Base-by-base conservation (phyloP, 2,888 invertebrate species). In the Lottia gigantea region DNA sequence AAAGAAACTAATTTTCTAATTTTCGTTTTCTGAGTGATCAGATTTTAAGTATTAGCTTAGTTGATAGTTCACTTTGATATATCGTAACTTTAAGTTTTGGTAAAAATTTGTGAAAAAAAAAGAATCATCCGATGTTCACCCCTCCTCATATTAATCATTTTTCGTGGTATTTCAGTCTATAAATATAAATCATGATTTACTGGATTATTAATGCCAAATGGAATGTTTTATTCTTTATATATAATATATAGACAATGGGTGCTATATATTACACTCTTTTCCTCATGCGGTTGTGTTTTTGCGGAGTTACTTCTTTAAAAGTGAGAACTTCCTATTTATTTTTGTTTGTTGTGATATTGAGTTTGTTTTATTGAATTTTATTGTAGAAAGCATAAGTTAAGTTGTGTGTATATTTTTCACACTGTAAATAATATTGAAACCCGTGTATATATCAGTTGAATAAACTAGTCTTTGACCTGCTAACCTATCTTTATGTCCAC, bases 251-350 rank as follows among this genome's bases (percentile, higher is more conserved):
- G 55, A 23, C 23, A 55, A 23, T 12, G 19, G 55, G 23, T 55
- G 55, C 19, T 55, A 55, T 55, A 55, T 55, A 23, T 23, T 23
- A 23, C 23, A 55, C 40, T 55, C 23, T 55, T 55, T 55, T 55
- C 55, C 55, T 55, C 55, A 55, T 55, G 55, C 55, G 55, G 55
- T 55, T 55, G 55, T 55, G 55, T 55, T 55, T 55, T 55, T 55
- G 19, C 11, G 23, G 55, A 55, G 55, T 55, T 55, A 23, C 23
- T 55, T 23, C 55, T 55, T 55, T 19, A 23, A 55, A 55, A 55
- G 23, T 23, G 55, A 23, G 23, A 55, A 23, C 19, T 23, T 23
- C 23, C 55, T 55, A 11, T 55, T 23, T 23, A 23, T 19, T 55
- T 55, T 55, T 55, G 55, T 55, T 55, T 55, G 55, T 55, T 55